Conservation (phyloP, 1,140 invertebrate genomes). For the Penaeus chinensis region DNA sequence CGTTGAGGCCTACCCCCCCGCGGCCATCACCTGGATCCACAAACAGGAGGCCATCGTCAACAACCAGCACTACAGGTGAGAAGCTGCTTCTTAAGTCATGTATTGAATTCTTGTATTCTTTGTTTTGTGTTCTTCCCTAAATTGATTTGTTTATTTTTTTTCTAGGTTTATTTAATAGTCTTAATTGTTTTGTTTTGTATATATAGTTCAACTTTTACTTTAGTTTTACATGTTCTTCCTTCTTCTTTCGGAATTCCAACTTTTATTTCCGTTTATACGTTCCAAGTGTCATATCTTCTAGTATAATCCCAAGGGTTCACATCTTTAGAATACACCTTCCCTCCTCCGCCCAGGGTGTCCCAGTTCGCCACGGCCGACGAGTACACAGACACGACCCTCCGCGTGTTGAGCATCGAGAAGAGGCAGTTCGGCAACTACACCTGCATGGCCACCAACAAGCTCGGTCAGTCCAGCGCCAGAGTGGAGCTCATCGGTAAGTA, state of each 20-base stretch:
- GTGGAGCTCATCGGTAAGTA: slow-evolving; percentile 86
- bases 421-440: slow-evolving; percentile 87
- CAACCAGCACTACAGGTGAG: slow-evolving; percentile 84
- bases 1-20: slow-evolving; percentile 91
- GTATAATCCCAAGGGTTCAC: too few species aligned
- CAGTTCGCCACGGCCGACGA: slow-evolving; percentile 91
- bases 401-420: slow-evolving; percentile 91
- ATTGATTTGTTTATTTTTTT: neutral
- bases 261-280: too few species aligned
- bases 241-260: too few species aligned
- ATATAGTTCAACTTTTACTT: too few species aligned
- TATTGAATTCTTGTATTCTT: neutral
- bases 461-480: slow-evolving; percentile 81
- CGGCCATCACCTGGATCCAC: slow-evolving; percentile 88
- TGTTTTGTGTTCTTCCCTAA: neutral
- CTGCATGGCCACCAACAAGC: slow-evolving; percentile 88
- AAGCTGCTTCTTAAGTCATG: too few species aligned
- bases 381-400: slow-evolving; percentile 87
- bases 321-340: too few species aligned
- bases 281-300: too few species aligned
- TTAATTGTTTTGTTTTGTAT: too few species aligned
- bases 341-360: slow-evolving; percentile 75
- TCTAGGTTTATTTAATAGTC: too few species aligned
- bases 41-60: slow-evolving; percentile 80
- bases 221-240: too few species aligned